Conservation (phyloP, 2,888 invertebrate species). For the Caenorhabditis macrosperma region DNA sequence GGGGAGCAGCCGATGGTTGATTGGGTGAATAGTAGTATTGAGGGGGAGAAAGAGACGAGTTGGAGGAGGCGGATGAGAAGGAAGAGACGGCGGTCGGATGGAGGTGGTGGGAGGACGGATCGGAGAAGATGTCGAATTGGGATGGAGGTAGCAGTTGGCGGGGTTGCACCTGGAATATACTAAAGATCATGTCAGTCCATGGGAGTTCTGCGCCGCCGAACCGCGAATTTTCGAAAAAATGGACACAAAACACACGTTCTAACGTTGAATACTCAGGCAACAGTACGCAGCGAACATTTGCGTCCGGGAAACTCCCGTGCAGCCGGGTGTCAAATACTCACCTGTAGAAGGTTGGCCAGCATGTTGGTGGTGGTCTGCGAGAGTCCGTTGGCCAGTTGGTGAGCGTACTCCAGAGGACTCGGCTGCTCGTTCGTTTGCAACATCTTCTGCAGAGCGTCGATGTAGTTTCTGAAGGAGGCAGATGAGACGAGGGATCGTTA, state of each 20-base stretch:
- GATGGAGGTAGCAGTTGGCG: conserved; percentile 57
- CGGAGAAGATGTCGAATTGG: conserved; percentile 56
- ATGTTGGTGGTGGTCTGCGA: conserved; percentile 85
- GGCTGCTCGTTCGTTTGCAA: conserved; percentile 82
- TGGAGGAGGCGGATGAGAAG: conserved; percentile 10
- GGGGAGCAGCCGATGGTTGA: conserved; percentile 47
- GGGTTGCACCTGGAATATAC: conserved; percentile 64
- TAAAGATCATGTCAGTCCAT: not conserved
- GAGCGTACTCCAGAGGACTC: conserved; percentile 82
- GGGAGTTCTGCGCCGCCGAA: too few species aligned
- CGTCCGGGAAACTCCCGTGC: too few species aligned
- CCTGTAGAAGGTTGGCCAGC: conserved; percentile 81
- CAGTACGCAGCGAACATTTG: too few species aligned
- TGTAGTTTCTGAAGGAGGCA: conserved; percentile 83
- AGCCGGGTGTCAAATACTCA: conserved; percentile 14
- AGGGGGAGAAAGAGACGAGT: conserved; percentile 34
- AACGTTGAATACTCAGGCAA: too few species aligned
- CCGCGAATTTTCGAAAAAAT: too few species aligned
- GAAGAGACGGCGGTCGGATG: not conserved
- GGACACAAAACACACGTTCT: too few species aligned
- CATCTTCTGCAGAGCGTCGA: conserved; percentile 84
- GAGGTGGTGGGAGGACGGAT: not conserved
- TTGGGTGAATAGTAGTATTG: conserved; percentile 45
- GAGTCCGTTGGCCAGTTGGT: conserved; percentile 84
- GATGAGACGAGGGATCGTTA: not conserved